Evolutionary conservation across 2,888 invertebrate species (phyloP), one percentile per base, ranked within the genome.

Genomic region (Sesia apiformis): DNA sequence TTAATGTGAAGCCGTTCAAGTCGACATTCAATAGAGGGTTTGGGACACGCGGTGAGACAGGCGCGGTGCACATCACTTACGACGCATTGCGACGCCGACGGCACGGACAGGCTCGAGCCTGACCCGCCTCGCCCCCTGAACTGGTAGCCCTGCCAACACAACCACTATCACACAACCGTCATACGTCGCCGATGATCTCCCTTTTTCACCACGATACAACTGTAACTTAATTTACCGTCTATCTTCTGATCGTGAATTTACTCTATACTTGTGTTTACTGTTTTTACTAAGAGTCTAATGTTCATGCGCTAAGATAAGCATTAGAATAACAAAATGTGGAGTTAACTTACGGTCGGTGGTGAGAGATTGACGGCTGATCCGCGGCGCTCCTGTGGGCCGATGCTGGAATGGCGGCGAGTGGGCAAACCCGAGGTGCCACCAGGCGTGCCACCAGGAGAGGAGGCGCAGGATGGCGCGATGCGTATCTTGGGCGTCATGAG

Each of bases 401-500:
- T 97, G 82, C 96, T 96, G 56, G 97, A 97, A 81, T 97, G 97
- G 39, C 97, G 93, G 54, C 97, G 93, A 42, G 95, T 94, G 8
- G 97, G 97, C 58, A 97, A 84, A 0, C 95, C 95, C 40, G 94
- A 91, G 56, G 93, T 93, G 4, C 95, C 94, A 3, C 93, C 93
- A 0, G 93, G 92, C 1, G 88, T 84, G n/a, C 92, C 92, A 4
- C 94, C 94, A 0, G 94, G 94, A 0, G 96, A 96, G 3, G 96
- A 96, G 6, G 96, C 95, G 78, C 96, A 96, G 8, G 96, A 97
- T 5, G 96, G 96, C 0, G 96, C 96, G 58, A 97, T 94, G 54
- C 95, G 93, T 63, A 96, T 96, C 84, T 96, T 96, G 43, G 97
- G 96, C 60, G 95, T 95, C 94, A 96, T 96, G 72, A 97, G 87